These are phyloP conservation scores for Lepidocyrtinus sp. DNA, from an alignment of 2,888 invertebrate genomes.

Conservation along the genomic window DNA sequence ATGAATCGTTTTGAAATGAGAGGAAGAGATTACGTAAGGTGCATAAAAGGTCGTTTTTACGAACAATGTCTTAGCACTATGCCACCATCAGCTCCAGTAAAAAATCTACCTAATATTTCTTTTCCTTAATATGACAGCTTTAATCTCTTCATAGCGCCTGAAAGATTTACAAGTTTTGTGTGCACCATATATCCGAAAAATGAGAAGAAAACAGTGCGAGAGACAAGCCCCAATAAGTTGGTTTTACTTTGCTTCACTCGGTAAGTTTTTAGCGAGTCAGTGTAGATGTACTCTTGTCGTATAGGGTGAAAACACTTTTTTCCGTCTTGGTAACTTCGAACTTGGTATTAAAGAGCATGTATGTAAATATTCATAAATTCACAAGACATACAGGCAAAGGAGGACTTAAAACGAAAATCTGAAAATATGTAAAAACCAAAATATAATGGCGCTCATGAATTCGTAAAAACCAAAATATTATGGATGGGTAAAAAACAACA, in stretches of 20 bases:
- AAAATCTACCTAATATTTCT: conserved; percentile 55
- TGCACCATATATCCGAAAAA: conserved; percentile 30
- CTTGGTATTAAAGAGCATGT: too few relatives aligned
- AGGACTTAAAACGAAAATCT: conserved; percentile 9
- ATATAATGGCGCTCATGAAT: conserved; percentile 18
- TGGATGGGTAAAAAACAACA: conserved; percentile 11
- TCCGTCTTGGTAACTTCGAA: not conserved
- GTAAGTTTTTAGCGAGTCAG: too few relatives aligned
- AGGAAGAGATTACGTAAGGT: conserved; percentile 4
- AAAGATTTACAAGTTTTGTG: conserved; percentile 57
- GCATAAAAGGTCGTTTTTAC: conserved; percentile 10
- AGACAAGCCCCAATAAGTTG: conserved; percentile 45
- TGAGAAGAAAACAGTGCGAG: not conserved
- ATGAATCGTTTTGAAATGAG: conserved; percentile 3
- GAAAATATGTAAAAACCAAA: conserved; percentile 16
- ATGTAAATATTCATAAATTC: conserved; percentile 3
- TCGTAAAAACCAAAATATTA: conserved; percentile 29
- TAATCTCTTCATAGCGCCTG: conserved; percentile 54
- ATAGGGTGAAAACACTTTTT: not conserved
- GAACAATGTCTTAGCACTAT: not conserved
- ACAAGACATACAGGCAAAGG: not conserved
- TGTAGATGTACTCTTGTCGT: too few relatives aligned
- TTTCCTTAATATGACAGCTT: conserved; percentile 56
- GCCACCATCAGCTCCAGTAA: not conserved
- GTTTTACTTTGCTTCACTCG: too few relatives aligned